Evolutionary conservation across 2,797 vertebrate genomes (phyloP).

Genomic region (Characodon lateralis): DNA sequence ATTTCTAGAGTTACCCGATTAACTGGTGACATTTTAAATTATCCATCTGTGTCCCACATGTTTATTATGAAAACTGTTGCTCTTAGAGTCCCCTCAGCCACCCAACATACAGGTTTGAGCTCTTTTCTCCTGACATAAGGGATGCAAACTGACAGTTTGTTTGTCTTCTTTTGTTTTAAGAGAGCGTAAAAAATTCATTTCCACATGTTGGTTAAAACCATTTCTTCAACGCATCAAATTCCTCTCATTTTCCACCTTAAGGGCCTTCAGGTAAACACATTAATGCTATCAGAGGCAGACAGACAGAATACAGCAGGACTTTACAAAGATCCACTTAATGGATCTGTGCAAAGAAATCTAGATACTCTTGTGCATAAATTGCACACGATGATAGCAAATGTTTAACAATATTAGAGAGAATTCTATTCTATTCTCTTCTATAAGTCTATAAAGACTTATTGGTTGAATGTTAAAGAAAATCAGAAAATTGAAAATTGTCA

Average conservation of each 20-base stretch:
- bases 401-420: background rate
- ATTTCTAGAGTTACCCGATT: background rate
- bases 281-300: background rate
- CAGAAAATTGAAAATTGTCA: too few species aligned
- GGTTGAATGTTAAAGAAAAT: background rate
- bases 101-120: conserved; percentile 23
- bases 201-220: conserved; percentile 13
- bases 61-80: conserved; percentile 20
- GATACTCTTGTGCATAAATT: background rate
- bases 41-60: conserved; percentile 20
- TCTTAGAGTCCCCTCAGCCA: conserved; percentile 10
- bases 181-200: conserved; percentile 39
- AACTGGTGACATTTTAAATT: conserved; percentile 8
- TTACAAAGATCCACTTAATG: background rate
- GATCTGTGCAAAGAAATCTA: background rate
- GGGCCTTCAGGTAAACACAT: conserved; percentile 21
- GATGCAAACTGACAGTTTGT: background rate
- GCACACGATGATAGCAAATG: background rate
- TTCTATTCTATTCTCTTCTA: too few species aligned
- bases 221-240: conserved; percentile 33
- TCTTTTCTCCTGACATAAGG: background rate
- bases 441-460: background rate
- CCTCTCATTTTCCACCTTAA: conserved; percentile 17
- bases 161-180: conserved; percentile 11
- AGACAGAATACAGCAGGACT: background rate